Base-by-base conservation (phyloP, 2,888 invertebrate genomes). In the Drosophila setosimentum region DNA sequence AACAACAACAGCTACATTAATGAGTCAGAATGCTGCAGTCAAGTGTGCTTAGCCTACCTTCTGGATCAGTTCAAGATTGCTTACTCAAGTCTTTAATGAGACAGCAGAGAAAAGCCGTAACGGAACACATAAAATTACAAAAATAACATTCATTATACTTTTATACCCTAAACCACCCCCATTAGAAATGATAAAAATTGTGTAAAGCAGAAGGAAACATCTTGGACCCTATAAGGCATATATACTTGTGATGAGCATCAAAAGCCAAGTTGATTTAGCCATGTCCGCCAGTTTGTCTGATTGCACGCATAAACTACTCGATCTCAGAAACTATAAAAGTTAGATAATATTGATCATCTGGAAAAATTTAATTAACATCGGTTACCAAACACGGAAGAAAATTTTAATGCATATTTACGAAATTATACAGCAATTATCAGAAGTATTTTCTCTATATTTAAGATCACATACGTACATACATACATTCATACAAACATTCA, bases 21-120 rank as follows among this genome's bases (percentile, higher is more conserved):
- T 29, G 33, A 67, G 40, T 63, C n/a, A 16, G 59, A 49, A 61
- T 49, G 57, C 21, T 62, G 50, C 65, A 63, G 80, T 76, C 75
- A 66, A 77, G 80, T 74, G 68, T 48, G 54, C 61, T 60, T 27
- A 27, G 24, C 58, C 32, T 33, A 45, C 54, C 30, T 18, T 40
- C 33, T 49, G 49, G 27, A 24, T 37, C 48, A 35, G 16, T 49
- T 48, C 40, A 51, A 71, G 54, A 49, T 60, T 35, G 35, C 40
- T 54, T 42, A 27, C 54, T 33, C 7, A 42, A 35, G 7, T 33
- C 21, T n/a, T 18, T 35, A 27, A 18, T 35, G 18, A 1, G 4
- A 32, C 54, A 32, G 16, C 3, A 4, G 24, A 45, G 4, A 27
- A 24, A 24, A 45, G 1, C 4, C 4, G 24, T 45, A 24, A 45